Evolutionary conservation across 2,113 vertebrate species (phyloP).

Genomic region (Odontophorus gujanensis): DNA sequence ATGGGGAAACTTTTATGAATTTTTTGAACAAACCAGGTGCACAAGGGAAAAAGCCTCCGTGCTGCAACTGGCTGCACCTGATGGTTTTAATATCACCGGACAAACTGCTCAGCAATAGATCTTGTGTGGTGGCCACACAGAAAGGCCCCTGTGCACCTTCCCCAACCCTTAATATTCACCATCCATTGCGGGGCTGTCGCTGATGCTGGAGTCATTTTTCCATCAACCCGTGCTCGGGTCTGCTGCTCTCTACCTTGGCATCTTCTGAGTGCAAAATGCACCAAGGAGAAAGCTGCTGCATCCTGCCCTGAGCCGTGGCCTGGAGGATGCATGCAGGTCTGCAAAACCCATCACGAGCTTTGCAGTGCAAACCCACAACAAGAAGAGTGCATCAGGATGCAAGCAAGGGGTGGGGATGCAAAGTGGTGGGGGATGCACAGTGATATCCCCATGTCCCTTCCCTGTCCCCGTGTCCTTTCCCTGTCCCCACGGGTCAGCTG

Average conservation of each 20-base stretch:
- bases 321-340: fast-evolving
- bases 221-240: fast-evolving
- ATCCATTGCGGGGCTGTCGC: fast-evolving
- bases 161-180: neutral
- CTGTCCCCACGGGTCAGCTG: neutral
- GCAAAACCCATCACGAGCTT: neutral
- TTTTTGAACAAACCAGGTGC: fast-evolving
- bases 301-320: neutral
- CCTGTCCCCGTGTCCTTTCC: neutral
- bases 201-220: neutral
- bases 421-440: neutral
- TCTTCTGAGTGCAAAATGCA: neutral
- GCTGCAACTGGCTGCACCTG: neutral
- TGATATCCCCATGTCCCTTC: neutral
- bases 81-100: neutral
- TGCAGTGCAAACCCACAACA: neutral
- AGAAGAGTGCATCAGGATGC: fast-evolving
- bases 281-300: fast-evolving
- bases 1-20: neutral
- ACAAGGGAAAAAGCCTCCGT: neutral
- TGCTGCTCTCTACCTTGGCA: neutral
- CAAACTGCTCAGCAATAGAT: neutral
- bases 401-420: neutral
- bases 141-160: neutral
- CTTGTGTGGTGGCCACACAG: neutral